Evolutionary conservation across 1,140 invertebrate genomes (phyloP), one percentile per base, ranked within the genome.

Genomic region (Caerostris extrusa): DNA sequence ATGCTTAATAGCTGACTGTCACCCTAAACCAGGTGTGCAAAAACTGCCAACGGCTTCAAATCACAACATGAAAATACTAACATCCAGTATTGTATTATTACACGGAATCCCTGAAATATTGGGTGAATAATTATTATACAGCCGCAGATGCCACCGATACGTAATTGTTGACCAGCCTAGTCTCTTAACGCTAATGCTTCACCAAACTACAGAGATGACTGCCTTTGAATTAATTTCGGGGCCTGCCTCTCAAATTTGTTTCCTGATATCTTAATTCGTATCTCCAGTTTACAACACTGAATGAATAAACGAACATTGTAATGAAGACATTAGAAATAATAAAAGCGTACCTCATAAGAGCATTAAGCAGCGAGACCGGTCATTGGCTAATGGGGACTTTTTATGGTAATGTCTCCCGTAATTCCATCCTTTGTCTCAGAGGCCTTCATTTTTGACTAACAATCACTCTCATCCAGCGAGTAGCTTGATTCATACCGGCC

Each of bases 271-370:
- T 90, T 90, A 56, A 90, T 90, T 90, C 67, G 14, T 5, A n/a
- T 50, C 60, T 19, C 10, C 14, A 64, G 34, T 50, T 77, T 77
- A 64, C 10, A n/a, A 0, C 17, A 53, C 34, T 34, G 19, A n/a
- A 67, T 61, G 69, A 57, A 34, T 57, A 34, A 82, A 60, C 58
- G 90, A 12, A 69, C 57, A 82, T 82, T 82, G 69, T 82, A 91
- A 91, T 91, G 90, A 91, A 91, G 90, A 91, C 90, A 91, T 91
- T 91, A 91, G 69, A 91, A 91, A 91, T 91, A 91, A 91, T 91
- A 91, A 91, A n/a, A 91, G 90, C 71, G 90, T 61, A 61, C 56
- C 67, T 55, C 87, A 19, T 90, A 69, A 69, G 3, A 57, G 69
- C 67, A 90, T 90, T 90, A 90, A 71, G 88, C 50, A 57, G 61